Percentiles rank a stretch among this genome's conserved stretches.
Conservation (phyloP, 2,113 vertebrate genomes). For the Prinia subflava region DNA sequence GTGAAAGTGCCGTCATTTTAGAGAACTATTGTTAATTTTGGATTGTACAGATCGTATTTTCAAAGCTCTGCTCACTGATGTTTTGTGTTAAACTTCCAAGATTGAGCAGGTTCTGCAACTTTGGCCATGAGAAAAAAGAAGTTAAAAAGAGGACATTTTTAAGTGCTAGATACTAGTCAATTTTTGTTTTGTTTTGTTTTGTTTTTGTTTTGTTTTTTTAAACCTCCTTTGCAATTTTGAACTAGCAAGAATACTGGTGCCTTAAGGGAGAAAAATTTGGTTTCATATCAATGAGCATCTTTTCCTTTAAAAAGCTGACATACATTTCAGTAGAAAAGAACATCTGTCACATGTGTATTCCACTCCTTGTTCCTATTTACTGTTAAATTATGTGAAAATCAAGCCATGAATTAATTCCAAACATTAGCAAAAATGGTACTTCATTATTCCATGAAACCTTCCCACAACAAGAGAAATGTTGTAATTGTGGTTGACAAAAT, state of each 20-base stretch:
- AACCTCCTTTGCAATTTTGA: neutral
- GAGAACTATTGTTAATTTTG: neutral
- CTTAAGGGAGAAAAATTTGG: neutral
- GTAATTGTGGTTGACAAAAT: neutral
- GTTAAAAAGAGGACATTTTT: neutral
- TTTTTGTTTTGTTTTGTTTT: neutral
- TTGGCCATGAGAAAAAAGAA: neutral
- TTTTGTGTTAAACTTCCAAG: neutral
- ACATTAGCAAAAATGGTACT: neutral
- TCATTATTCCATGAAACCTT: neutral
- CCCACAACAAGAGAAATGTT: neutral
- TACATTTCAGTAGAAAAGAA: neutral
- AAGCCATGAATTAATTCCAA: neutral
- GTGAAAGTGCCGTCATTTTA: neutral
- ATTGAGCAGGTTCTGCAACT: neutral
- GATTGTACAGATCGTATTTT: neutral
- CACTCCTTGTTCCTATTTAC: neutral
- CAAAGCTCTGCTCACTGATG: neutral
- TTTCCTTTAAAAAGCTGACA: neutral
- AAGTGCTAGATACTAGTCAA: neutral
- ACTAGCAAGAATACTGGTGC: neutral
- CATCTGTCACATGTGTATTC: neutral
- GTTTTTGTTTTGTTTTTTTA: neutral
- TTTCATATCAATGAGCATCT: neutral
- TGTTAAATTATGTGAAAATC: neutral